Evolutionary conservation across 2,888 invertebrate species (phyloP).

Genomic region (Cotesia congregata): DNA sequence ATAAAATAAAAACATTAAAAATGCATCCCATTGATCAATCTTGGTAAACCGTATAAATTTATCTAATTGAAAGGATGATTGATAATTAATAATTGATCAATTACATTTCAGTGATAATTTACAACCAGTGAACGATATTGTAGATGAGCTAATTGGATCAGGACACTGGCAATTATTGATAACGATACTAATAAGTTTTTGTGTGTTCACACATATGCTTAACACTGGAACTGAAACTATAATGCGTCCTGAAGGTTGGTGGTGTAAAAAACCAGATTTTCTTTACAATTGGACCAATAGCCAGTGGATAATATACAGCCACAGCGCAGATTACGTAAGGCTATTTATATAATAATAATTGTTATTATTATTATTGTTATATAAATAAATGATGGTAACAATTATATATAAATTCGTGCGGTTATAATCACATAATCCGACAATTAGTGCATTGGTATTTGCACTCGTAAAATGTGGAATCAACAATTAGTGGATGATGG

Average conservation of each 20-base stretch:
- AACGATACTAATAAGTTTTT: conserved; percentile 45
- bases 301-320: conserved; percentile 52
- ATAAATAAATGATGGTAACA: not conserved
- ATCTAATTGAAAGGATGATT: not conserved
- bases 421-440: not conserved
- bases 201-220: conserved; percentile 44
- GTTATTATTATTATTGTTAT: not conserved
- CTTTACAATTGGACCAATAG: conserved; percentile 47
- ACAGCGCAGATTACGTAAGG: conserved; percentile 44
- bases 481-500: conserved; percentile 47
- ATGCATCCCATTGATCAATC: not conserved
- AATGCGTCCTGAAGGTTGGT: conserved; percentile 47
- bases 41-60: not conserved
- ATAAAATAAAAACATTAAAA: not conserved
- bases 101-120: conserved; percentile 31
- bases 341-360: not conserved
- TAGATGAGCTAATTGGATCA: conserved; percentile 46
- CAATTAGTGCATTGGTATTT: conserved; percentile 43
- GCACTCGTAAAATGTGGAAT: conserved; percentile 43
- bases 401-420: not conserved
- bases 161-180: conserved; percentile 50
- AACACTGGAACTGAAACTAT: conserved; percentile 49
- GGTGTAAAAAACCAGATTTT: conserved; percentile 50
- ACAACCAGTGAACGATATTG: conserved; percentile 45
- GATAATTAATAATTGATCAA: not conserved